These are phyloP conservation scores for Spheniscus humboldti DNA, from an alignment of 2,797 vertebrate genomes.

Conservation along the genomic window DNA sequence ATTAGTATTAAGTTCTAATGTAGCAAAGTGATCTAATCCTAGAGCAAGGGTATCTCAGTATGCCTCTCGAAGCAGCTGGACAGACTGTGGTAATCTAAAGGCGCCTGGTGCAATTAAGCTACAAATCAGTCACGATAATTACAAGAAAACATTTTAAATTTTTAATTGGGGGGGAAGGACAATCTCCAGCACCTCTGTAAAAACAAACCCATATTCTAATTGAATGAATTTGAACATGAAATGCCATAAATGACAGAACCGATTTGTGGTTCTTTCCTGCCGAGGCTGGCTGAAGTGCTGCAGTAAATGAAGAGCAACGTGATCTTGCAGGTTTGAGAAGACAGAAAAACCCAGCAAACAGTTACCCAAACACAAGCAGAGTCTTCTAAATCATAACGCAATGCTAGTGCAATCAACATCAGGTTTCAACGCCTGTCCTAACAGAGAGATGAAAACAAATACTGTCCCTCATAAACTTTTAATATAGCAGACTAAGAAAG, in stretches of 20 bases:
- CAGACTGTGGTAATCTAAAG: background rate
- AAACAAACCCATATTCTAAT: background rate
- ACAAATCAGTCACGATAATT: background rate
- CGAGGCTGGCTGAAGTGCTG: background rate
- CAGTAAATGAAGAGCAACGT: fast-evolving
- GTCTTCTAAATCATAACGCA: background rate
- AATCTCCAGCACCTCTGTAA: background rate
- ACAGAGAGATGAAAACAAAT: background rate
- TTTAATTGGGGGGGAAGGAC: background rate
- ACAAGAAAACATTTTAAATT: background rate
- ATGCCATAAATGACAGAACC: background rate
- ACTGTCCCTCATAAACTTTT: background rate
- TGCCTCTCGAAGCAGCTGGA: background rate
- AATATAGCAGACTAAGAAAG: background rate
- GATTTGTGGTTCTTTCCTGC: background rate
- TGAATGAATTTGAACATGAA: background rate
- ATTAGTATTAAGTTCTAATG: fast-evolving
- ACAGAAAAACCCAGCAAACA: background rate
- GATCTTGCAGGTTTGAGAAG: background rate
- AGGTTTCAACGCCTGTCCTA: background rate
- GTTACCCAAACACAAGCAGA: background rate
- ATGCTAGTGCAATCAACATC: background rate
- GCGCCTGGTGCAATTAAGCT: background rate
- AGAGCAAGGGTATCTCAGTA: background rate
- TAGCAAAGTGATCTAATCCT: background rate